phyloP scores from a whole-genome alignment of 2,797 vertebrate genomes.

The Hydrocynus forskahlii region DNA sequence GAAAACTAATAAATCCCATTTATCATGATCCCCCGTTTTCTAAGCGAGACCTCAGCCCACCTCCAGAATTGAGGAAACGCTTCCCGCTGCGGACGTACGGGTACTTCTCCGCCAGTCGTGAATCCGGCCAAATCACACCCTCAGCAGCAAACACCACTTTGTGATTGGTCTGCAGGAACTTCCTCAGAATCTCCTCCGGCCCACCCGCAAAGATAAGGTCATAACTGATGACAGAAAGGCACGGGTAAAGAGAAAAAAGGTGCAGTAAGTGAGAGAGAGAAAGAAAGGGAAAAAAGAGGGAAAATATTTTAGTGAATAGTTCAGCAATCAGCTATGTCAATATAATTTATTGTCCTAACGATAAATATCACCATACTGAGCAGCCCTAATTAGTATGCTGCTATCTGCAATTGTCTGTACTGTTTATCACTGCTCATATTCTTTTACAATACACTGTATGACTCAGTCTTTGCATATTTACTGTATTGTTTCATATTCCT shows the following conservation, averaged over 20 bases:
- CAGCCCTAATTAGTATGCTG: too few relatives aligned
- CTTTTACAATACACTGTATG: too few relatives aligned
- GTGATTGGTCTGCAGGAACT: conserved; percentile 90
- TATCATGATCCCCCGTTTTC: conserved; percentile 13
- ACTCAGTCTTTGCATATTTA: too few relatives aligned
- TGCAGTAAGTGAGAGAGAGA: not conserved
- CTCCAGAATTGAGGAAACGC: conserved; percentile 96
- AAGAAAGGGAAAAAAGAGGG: too few relatives aligned
- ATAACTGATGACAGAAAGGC: conserved; percentile 78
- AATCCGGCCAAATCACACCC: conserved; percentile 93
- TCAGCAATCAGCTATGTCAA: too few relatives aligned
- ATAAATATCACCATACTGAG: too few relatives aligned
- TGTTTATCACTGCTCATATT: too few relatives aligned
- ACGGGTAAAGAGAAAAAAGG: not conserved
- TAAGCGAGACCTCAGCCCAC: conserved; percentile 70
- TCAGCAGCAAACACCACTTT: conserved; percentile 94
- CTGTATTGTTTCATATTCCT: too few relatives aligned
- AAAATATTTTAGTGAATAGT: too few relatives aligned
- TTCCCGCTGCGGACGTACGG: conserved; percentile 91
- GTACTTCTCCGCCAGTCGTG: conserved; percentile 89
- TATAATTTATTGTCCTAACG: too few relatives aligned
- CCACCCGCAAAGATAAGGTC: conserved; percentile 93
- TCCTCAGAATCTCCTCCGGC: conserved; percentile 91
- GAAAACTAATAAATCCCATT: not conserved
- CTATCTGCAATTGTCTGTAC: too few relatives aligned